A percentile compares a stretch with the other conserved stretches of the same genome.
These are phyloP conservation scores for Dolichopus griseipennis DNA, from an alignment of 2,888 invertebrate species.

Conservation along the genomic window DNA sequence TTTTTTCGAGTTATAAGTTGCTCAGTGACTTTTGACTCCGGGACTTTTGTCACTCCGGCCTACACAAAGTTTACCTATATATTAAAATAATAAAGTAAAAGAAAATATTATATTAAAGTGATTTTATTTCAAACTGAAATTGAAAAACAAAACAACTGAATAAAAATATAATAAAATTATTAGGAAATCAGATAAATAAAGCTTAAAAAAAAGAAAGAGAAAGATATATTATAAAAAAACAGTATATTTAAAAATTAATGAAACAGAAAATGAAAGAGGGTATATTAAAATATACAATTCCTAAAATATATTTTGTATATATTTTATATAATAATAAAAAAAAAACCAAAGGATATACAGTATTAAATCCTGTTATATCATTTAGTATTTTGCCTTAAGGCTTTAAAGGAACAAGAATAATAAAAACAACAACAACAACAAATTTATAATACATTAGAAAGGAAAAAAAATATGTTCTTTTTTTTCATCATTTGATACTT, in stretches of 20 bases:
- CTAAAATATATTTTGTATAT: neutral
- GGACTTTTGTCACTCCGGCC: no score
- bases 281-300: no score
- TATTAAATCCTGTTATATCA: neutral
- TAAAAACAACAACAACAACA: neutral
- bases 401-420: neutral
- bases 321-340: neutral
- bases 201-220: neutral
- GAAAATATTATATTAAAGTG: neutral
- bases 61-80: no score
- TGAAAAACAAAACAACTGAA: no score
- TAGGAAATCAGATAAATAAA: neutral
- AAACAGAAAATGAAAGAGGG: no score
- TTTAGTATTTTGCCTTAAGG: neutral
- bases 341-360: neutral
- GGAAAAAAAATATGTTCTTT: no score
- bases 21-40: no score
- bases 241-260: no score
- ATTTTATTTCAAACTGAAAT: neutral
- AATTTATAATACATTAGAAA: neutral
- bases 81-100: neutral
- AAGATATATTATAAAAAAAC: neutral
- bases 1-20: no score
- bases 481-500: neutral
- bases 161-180: neutral